Percentiles rank a stretch among this genome's conserved stretches.
Evolutionary conservation across 2,113 vertebrate genomes (phyloP).

Genomic region (Scalopus aquaticus): DNA sequence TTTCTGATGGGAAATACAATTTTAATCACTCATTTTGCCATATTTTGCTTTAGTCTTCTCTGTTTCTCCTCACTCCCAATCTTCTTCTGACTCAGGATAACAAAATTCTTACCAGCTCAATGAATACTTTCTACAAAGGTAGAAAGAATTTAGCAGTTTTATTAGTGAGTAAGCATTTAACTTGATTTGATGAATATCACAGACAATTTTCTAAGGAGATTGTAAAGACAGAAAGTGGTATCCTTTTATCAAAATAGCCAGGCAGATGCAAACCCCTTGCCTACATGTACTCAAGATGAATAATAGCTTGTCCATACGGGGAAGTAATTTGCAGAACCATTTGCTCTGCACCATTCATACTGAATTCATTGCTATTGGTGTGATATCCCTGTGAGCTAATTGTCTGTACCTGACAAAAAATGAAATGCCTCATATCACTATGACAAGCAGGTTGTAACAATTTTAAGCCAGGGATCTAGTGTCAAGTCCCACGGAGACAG

Average conservation of each 20-base stretch:
- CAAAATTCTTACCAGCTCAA: not conserved
- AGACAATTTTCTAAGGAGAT: not conserved
- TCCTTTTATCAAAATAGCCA: not conserved
- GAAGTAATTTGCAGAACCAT: not conserved
- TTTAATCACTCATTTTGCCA: not conserved
- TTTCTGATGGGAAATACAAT: not conserved
- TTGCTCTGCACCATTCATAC: not conserved
- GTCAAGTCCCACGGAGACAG: not conserved
- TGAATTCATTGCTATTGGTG: not conserved
- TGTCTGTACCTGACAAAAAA: not conserved
- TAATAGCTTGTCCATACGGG: not conserved
- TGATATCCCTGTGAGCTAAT: not conserved
- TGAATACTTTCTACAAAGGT: not conserved
- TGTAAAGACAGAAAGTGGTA: not conserved
- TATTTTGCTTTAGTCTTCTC: not conserved
- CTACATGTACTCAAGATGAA: not conserved
- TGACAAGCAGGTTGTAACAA: not conserved
- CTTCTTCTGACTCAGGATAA: not conserved
- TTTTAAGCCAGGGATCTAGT: not conserved
- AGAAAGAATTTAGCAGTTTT: not conserved
- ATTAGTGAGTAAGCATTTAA: not conserved
- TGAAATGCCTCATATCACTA: not conserved
- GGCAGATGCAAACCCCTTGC: no score
- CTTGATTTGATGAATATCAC: not conserved
- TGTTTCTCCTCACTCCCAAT: not conserved